A percentile compares a stretch with the other conserved stretches of the same genome.
Evolutionary conservation across 2,113 vertebrate genomes (phyloP).

Genomic region (Agapornis roseicollis): DNA sequence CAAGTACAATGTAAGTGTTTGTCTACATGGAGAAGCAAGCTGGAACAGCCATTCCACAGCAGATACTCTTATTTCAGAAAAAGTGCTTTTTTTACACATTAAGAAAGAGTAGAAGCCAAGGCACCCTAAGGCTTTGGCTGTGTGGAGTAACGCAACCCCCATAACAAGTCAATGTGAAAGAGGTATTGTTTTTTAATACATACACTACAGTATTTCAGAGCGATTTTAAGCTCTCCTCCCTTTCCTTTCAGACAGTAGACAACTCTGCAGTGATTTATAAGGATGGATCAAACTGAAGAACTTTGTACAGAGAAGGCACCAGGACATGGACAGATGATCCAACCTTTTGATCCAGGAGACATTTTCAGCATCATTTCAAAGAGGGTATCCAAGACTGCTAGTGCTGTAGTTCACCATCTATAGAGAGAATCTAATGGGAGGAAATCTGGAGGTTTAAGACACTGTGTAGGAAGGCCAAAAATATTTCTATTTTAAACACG

Average conservation of each 20-base stretch:
- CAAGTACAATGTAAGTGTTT: conserved; percentile 2
- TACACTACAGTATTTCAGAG: background rate
- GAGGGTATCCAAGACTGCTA: background rate
- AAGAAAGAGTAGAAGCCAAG: conserved; percentile 7
- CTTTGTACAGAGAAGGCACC: background rate
- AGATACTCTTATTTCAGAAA: background rate
- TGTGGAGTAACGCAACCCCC: background rate
- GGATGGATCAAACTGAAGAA: background rate
- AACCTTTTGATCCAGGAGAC: background rate
- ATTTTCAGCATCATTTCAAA: background rate
- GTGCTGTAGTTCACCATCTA: background rate
- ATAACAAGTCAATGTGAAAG: background rate
- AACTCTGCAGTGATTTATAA: background rate
- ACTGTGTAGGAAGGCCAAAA: background rate
- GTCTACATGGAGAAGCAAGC: background rate
- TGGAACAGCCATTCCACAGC: background rate
- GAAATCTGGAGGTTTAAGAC: background rate
- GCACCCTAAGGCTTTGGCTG: conserved; percentile 29
- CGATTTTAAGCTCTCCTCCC: background rate
- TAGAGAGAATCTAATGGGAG: background rate
- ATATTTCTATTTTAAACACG: background rate
- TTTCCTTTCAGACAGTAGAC: background rate
- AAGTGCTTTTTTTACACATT: background rate
- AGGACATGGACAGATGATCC: background rate
- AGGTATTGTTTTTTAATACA: background rate